Percentiles rank a stretch among this genome's conserved stretches.
phyloP scores from a whole-genome alignment of 2,113 vertebrate genomes.

The Salvelinus namaycush region DNA sequence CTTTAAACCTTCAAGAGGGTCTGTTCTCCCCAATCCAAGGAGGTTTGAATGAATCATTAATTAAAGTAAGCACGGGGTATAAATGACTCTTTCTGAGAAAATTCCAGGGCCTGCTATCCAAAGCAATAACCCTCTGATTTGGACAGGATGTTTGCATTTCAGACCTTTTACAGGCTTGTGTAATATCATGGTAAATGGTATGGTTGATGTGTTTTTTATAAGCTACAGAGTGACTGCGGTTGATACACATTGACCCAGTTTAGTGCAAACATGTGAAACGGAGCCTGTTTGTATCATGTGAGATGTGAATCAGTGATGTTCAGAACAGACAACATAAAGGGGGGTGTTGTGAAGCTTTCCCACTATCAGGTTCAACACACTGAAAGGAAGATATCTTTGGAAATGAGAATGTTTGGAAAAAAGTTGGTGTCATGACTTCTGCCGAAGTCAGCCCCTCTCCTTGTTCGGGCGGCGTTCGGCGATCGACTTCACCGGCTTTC shows the following conservation, averaged over 20 bases:
- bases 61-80: conserved; percentile 65
- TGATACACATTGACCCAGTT: background rate
- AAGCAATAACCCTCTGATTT: conserved; percentile 59
- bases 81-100: conserved; percentile 59
- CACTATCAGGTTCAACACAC: background rate
- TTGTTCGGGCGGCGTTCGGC: too few relatives aligned
- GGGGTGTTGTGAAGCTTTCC: background rate
- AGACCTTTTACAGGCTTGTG: background rate
- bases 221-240: background rate
- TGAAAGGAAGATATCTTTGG: too few relatives aligned
- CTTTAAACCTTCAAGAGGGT: conserved; percentile 50
- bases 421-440: too few relatives aligned
- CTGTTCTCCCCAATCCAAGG: conserved; percentile 41
- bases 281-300: too few relatives aligned
- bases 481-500: too few relatives aligned
- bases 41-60: conserved; percentile 71
- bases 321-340: too few relatives aligned
- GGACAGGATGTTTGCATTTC: conserved; percentile 55
- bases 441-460: too few relatives aligned
- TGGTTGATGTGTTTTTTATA: conserved; percentile 15
- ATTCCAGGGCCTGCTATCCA: conserved; percentile 25
- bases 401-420: too few relatives aligned
- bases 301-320: too few relatives aligned
- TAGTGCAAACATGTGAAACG: background rate
- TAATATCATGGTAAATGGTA: background rate